Percentiles rank a stretch among this genome's conserved stretches.
Evolutionary conservation across 2,113 vertebrate species (phyloP).

Genomic region (Cyphomyrus plagiostoma): DNA sequence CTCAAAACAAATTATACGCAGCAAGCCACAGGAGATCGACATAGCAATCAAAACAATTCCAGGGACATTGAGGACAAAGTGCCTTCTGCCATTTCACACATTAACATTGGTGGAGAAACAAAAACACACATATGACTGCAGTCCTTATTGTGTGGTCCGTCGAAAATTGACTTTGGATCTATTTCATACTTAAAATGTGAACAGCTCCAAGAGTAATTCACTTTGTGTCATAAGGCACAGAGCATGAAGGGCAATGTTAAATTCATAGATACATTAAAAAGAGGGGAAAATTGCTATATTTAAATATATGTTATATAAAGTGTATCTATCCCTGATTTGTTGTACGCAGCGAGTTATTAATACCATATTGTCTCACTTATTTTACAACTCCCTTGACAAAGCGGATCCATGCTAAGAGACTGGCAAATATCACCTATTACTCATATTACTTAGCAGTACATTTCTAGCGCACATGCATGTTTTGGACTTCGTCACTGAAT

Average conservation of each 20-base stretch:
- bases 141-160: neutral
- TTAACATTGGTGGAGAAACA: neutral
- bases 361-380: constrained; percentile 50
- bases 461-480: constrained; percentile 65
- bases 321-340: neutral
- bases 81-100: neutral
- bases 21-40: neutral
- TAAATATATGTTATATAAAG: neutral
- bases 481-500: constrained; percentile 68
- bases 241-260: neutral
- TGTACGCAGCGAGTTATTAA: constrained; percentile 47
- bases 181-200: neutral
- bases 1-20: neutral
- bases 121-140: neutral
- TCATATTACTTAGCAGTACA: constrained; percentile 67
- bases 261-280: neutral
- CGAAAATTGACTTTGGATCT: neutral
- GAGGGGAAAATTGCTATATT: neutral
- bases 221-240: neutral
- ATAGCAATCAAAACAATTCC: neutral
- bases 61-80: neutral
- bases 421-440: constrained; percentile 67
- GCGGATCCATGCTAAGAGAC: constrained; percentile 51
- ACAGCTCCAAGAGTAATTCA: neutral
- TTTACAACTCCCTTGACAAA: constrained; percentile 50